Evolutionary conservation across 2,113 vertebrate genomes (phyloP), one percentile per base, ranked within the genome.

Genomic region (Macquaria ambigua): DNA sequence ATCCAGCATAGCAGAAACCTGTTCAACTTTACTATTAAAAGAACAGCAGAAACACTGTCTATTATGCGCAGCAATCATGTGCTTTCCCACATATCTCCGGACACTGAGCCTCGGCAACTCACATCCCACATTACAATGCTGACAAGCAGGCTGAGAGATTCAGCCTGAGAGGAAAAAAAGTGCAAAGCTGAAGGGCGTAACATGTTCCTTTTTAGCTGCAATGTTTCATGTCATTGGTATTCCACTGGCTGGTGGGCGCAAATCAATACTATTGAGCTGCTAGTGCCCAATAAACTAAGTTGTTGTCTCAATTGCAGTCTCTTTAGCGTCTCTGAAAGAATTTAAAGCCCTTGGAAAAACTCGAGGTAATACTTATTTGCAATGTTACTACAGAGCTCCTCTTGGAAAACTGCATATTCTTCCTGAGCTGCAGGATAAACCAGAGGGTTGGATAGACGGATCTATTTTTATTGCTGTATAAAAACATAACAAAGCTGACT

Each of bases 241-340:
- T 93, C 94, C 82, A 74, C 83, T 41, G 85, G 90, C 91, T 79
- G 61, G 62, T 88, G 83, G 82, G 64, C 28, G 50, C 82, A 43
- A 74, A 95, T 96, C 95, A 69, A 95, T 95, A 91, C 66, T 93
- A 95, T 94, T 66, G 93, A 95, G 79, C 93, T 86, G 83, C 85
- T 68, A 85, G 63, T 81, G 85, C 93, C 93, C 93, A 93, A 93
- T 95, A 94, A 94, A 94, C 93, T 94, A 89, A 93, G 90, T 90
- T 94, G 94, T 93, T 94, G 95, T 95, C 95, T 96, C 93, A 95
- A 93, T 94, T 89, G 88, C 83, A 89, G 93, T 90, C 86, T 94
- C 92, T 92, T 94, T 94, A 94, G 87, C 75, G 46, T 77, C 88
- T 87, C 83, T 52, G 80, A 56, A 58, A 86, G 82, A 90, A 79